Base-by-base conservation (phyloP, 2,888 invertebrate species). In the Epinotia ramella region DNA sequence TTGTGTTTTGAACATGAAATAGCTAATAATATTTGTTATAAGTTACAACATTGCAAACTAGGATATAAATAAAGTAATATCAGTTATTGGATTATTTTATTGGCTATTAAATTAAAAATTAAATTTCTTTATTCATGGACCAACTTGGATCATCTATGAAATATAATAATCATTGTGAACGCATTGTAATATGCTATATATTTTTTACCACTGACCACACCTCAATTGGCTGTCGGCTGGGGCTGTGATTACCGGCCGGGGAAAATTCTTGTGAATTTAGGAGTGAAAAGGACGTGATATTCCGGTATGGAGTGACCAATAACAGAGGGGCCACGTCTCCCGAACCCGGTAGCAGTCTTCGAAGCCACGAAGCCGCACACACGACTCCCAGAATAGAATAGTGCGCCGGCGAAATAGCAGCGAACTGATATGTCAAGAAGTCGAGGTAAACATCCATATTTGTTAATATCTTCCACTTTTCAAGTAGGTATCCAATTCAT, bases 251-350 rank as follows among this genome's bases (percentile, higher is more conserved):
- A 59, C 24, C 46, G 59, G 69, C n/a, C 59, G 46, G 69, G 69
- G 60, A 69, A 60, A 13, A 9, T 59, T 44, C 6, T 7, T 5
- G 20, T 16, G 68, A 24, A 12, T 11, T 69, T 46, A 44, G 11
- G 69, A 46, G 69, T 46, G 69, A 46, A 28, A 69, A 69, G 60
- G 69, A 60, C 59, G 59, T 24, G 16, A 40, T n/a, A 69, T 59
- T 59, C 59, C 46, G 46, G 46, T 12, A 69, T 60, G 69, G 7
- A 57, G 44, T 73, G 65, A 46, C 72, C 72, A 65, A 59, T 65
- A 57, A 57, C 65, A 73, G 57, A 24, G n/a, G 18, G 72, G 72
- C 65, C 72, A 73, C 72, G 65, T 73, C 72, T 62, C 53, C 16
- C 62, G n/a, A 24, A 60, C 9, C 12, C 44, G 16, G 59, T 16